Percentiles rank a stretch among this genome's conserved stretches.
These are phyloP conservation scores for Galaxea fascicularis DNA, from an alignment of 92 coral and sea anemone genomes.

Conservation along the genomic window DNA sequence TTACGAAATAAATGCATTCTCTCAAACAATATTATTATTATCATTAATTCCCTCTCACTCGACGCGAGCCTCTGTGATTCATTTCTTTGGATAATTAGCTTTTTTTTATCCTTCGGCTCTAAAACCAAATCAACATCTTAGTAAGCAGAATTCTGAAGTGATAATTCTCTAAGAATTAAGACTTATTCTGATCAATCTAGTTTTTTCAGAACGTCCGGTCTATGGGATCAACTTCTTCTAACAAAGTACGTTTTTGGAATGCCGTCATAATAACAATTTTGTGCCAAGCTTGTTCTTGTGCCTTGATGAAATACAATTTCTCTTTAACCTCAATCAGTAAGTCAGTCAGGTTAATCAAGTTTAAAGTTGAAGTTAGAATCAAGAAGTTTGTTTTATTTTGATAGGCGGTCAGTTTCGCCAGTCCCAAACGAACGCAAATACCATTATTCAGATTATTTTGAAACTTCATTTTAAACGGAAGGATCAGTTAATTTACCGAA, in stretches of 20 bases:
- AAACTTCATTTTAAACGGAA: too few species aligned
- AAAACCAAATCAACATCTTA: background rate
- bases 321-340: background rate
- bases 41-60: too few species aligned
- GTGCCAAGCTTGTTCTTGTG: background rate
- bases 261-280: background rate
- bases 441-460: too few species aligned
- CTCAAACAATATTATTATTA: too few species aligned
- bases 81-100: background rate
- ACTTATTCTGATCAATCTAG: constrained; percentile 4
- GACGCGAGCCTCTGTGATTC: too few species aligned
- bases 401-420: too few species aligned
- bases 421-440: too few species aligned
- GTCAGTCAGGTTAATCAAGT: background rate
- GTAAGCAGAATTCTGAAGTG: background rate
- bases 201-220: background rate
- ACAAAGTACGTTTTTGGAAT: background rate
- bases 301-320: background rate
- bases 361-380: background rate
- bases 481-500: too few species aligned
- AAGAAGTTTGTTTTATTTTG: too few species aligned
- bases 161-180: background rate
- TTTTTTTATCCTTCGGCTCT: background rate
- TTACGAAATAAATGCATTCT: too few species aligned
- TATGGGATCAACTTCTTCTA: too few species aligned